These are phyloP conservation scores for Anneissia japonica DNA, from an alignment of 35 echinoderm and acorn worm genomes.

Conservation along the genomic window DNA sequence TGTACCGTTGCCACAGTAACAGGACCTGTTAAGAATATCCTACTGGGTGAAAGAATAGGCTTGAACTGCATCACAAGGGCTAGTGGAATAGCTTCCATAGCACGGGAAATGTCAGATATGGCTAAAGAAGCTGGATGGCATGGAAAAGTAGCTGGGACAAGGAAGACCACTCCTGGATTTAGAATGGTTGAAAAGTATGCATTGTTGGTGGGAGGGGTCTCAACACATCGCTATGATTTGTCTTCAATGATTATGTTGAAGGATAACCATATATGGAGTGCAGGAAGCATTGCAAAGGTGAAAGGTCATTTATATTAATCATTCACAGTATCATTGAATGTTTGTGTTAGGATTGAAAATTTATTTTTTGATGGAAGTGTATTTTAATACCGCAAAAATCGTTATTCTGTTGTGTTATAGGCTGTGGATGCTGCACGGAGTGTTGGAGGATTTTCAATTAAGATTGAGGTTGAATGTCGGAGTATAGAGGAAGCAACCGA, in stretches of 20 bases:
- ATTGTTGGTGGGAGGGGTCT: conserved; percentile 76
- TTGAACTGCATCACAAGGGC: conserved; percentile 76
- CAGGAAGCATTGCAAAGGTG: conserved; percentile 89
- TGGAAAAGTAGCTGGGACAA: conserved; percentile 77
- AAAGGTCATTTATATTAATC: too few relatives aligned
- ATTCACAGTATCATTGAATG: too few relatives aligned
- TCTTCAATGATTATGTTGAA: conserved; percentile 99
- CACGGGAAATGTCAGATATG: conserved; percentile 47
- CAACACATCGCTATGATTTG: conserved; percentile 93
- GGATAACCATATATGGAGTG: conserved; percentile 97
- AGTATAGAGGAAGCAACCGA: conserved; percentile 80
- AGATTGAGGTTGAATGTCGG: conserved; percentile 95
- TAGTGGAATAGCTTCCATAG: conserved; percentile 71
- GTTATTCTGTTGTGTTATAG: conserved; percentile 30
- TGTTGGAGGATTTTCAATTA: conserved; percentile 90
- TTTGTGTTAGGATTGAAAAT: background rate
- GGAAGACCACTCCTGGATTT: conserved; percentile 97
- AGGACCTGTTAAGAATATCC: conserved; percentile 69
- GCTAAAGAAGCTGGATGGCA: conserved; percentile 53
- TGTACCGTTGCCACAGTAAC: conserved; percentile 62
- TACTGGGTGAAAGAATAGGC: conserved; percentile 75
- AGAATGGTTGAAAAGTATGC: conserved; percentile 90
- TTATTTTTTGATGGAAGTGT: background rate
- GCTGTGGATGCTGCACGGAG: conserved; percentile 69
- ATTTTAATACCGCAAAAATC: too few relatives aligned